Conservation (phyloP, 2,797 vertebrate species). For the Xiphophorus birchmanni region DNA sequence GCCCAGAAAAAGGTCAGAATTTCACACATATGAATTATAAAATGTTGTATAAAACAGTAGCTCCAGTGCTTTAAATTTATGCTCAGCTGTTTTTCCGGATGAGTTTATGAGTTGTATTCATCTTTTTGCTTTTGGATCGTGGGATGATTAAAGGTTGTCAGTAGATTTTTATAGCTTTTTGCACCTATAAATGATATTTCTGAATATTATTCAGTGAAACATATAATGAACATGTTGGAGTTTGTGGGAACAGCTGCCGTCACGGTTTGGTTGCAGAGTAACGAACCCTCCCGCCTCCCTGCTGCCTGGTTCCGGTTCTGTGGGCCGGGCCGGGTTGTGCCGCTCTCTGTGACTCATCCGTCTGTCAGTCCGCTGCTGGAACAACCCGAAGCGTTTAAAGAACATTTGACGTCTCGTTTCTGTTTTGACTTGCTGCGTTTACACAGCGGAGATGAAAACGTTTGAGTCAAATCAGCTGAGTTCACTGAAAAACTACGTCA, state of each 20-base stretch:
- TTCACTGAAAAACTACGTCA: too few relatives aligned
- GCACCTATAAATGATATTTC: neutral
- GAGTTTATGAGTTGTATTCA: neutral
- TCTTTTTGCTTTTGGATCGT: neutral
- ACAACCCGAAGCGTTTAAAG: conserved; percentile 19
- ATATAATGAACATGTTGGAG: neutral
- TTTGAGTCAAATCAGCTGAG: neutral
- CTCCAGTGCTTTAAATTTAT: neutral
- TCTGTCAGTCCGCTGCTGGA: conserved; percentile 38
- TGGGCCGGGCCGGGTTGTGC: conserved; percentile 26
- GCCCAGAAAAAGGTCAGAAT: neutral
- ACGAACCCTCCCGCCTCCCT: conserved; percentile 15
- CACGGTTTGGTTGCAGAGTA: conserved; percentile 11
- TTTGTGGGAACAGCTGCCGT: neutral
- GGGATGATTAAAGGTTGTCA: neutral
- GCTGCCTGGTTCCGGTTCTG: conserved; percentile 9
- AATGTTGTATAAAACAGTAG: neutral
- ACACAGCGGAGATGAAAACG: neutral
- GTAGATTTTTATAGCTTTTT: neutral
- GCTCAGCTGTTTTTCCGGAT: neutral
- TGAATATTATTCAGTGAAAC: neutral
- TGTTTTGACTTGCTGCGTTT: conserved; percentile 32
- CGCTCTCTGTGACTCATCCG: conserved; percentile 55
- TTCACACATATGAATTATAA: neutral
- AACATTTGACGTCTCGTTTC: conserved; percentile 4